These are phyloP conservation scores for Aeoliscus strigatus DNA, from an alignment of 2,797 vertebrate genomes.

Conservation along the genomic window DNA sequence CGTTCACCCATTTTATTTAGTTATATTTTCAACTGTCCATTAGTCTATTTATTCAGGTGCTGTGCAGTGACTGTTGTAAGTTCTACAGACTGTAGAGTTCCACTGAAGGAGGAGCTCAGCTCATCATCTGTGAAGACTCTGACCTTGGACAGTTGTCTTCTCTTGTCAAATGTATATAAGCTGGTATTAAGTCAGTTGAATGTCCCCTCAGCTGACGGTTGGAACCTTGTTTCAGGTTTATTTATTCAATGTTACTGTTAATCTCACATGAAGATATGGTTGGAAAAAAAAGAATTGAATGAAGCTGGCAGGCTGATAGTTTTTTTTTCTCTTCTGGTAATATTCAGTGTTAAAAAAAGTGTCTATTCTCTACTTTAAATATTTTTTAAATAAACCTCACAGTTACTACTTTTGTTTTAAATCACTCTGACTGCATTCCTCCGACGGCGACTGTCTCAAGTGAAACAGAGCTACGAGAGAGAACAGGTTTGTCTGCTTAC, in stretches of 20 bases:
- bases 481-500: conserved; percentile 40
- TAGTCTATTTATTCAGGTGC: conserved; percentile 20
- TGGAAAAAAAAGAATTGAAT: conserved; percentile 13
- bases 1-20: no score
- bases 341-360: conserved; percentile 6
- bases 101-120: conserved; percentile 5
- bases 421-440: conserved; percentile 22
- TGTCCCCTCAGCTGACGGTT: conserved; percentile 29
- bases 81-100: no score
- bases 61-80: no score
- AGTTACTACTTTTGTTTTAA: conserved; percentile 9
- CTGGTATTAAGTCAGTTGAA: conserved; percentile 11
- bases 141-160: conserved; percentile 6
- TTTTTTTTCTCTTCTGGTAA: conserved; percentile 1
- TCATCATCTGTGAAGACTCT: conserved; percentile 13
- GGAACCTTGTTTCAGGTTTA: conserved; percentile 18
- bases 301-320: conserved; percentile 16
- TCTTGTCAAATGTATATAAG: conserved; percentile 12
- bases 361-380: no score
- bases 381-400: conserved; percentile 29
- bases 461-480: conserved; percentile 20
- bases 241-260: conserved; percentile 42
- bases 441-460: conserved; percentile 1
- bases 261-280: conserved; percentile 18
- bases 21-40: conserved; percentile 11